Base-by-base conservation (phyloP, 2,888 invertebrate genomes). In the Caenorhabditis drosophilae region DNA sequence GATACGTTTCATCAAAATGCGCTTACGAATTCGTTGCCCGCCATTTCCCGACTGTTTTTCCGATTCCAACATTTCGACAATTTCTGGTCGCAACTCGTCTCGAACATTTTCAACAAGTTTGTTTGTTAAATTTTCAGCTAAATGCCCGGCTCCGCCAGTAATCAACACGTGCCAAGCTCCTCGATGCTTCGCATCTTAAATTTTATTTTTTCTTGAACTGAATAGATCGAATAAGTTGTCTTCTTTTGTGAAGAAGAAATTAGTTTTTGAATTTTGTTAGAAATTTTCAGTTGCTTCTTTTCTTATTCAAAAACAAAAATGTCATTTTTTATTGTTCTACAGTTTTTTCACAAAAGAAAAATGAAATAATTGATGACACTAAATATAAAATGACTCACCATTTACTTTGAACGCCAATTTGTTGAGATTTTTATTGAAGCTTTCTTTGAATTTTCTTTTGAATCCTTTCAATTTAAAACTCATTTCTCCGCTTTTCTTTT, bases 391-490 rank as follows among this genome's bases (percentile, higher is more conserved):
- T 7, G 20, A 6, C 40, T 40, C 40, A 40, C 40, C 18, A 6
- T 3, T 4, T 40, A 44, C 6, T 20, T 27, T 44, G 27, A 44
- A 44, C 9, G 44, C 25, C 4, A 48, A 15, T 16, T 12, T n/a
- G 18, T 9, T 48, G 20, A 48, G 22, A 87, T 73, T 0, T 23
- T 35, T 34, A 16, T 35, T 23, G n/a, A 48, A 35, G 9, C 36
- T 35, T n/a, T 36, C 22, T 20, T 48, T 48, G 38, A 48, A 23
- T 36, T 36, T 48, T 18, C 18, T 48, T 4, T 35, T 36, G 12
- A 40, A 20, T 20, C 20, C 7, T 40, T 22, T 3, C 12, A 40
- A 20, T 31, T 45, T n/a, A 25, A 22, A n/a, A 31, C 47, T 47
- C 47, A 47, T n/a, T n/a, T n/a, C n/a, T n/a, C n/a, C n/a, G n/a